phyloP scores from a whole-genome alignment of 2,797 vertebrate genomes.

The Alcedo atthis region DNA sequence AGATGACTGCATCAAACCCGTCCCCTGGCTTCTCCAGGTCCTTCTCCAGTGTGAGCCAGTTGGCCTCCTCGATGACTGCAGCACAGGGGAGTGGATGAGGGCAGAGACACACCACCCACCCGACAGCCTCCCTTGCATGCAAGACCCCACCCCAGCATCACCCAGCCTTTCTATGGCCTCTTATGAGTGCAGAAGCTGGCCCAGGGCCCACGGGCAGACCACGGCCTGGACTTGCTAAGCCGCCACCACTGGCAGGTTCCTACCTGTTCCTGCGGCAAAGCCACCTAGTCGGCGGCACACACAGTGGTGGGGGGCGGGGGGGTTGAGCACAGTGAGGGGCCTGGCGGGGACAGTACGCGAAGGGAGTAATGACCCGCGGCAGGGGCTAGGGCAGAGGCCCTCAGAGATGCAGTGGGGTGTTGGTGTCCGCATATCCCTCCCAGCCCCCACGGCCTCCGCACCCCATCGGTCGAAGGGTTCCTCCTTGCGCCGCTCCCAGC shows the following conservation, averaged over 20 bases:
- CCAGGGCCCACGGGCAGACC: not conserved
- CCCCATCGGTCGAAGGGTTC: conserved; percentile 93
- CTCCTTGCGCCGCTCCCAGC: conserved; percentile 94
- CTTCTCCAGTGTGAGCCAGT: conserved; percentile 91
- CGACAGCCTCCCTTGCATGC: not conserved
- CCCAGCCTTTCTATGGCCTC: not conserved
- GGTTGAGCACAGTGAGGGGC: too few species aligned
- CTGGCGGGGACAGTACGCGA: not conserved
- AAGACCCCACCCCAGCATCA: not conserved
- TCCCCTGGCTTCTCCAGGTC: conserved; percentile 87
- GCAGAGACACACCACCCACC: not conserved
- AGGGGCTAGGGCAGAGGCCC: too few species aligned
- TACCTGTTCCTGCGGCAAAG: not conserved
- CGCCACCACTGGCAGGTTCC: not conserved
- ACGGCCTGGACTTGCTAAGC: not conserved
- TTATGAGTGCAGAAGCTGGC: not conserved
- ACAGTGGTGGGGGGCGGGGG: not conserved
- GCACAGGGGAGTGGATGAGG: not conserved
- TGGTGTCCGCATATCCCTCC: not conserved
- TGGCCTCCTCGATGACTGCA: conserved; percentile 96
- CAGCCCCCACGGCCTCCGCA: conserved; percentile 56
- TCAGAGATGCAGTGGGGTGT: not conserved
- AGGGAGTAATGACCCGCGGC: too few species aligned
- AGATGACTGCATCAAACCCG: conserved; percentile 95
- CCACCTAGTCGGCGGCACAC: not conserved